phyloP scores from a whole-genome alignment of 2,797 vertebrate species.

The Danio albolineatus region DNA sequence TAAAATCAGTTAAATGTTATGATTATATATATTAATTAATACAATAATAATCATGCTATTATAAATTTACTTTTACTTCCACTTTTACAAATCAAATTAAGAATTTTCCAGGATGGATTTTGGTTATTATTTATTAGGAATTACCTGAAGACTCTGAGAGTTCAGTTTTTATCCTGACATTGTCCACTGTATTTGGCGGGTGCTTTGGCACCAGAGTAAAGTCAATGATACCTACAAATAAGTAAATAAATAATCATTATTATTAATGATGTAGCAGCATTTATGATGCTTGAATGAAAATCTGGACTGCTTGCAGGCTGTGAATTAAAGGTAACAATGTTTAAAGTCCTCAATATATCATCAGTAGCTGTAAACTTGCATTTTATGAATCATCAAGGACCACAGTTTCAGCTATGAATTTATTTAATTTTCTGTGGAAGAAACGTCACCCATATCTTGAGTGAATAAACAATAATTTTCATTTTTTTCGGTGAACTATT shows the following conservation, averaged over 20 bases:
- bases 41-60: neutral
- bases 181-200: constrained; percentile 71
- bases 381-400: too few relatives aligned
- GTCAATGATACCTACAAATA: constrained; percentile 59
- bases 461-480: neutral
- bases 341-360: too few relatives aligned
- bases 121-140: neutral
- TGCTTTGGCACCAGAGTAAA: constrained; percentile 69
- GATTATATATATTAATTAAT: neutral
- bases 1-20: neutral
- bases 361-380: too few relatives aligned
- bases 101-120: neutral
- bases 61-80: neutral
- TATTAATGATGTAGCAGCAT: neutral
- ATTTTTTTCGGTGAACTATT: neutral
- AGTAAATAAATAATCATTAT: constrained; percentile 10
- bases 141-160: constrained; percentile 83
- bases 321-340: too few relatives aligned
- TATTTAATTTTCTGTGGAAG: neutral
- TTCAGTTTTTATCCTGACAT: constrained; percentile 74
- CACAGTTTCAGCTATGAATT: too few relatives aligned
- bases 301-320: neutral
- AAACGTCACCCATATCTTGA: too few relatives aligned
- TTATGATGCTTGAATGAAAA: neutral
- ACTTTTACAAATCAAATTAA: too few relatives aligned